Percentiles rank a stretch among this genome's conserved stretches.
Evolutionary conservation across 2,888 invertebrate species (phyloP).

Genomic region (Ethmia dodecea): DNA sequence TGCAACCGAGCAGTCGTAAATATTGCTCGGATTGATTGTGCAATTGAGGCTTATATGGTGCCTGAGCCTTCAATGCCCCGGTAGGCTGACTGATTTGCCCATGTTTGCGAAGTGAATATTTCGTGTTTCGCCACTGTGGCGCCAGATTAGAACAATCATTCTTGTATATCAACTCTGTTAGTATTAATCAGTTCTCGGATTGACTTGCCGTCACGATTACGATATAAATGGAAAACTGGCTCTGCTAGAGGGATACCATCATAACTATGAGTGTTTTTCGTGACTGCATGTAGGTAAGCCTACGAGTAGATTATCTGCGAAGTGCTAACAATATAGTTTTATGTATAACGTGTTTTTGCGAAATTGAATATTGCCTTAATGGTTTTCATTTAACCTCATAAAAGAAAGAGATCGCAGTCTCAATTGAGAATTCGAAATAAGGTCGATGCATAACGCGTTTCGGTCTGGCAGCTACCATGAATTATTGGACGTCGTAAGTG

Average conservation of each 20-base stretch:
- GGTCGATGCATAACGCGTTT: not conserved
- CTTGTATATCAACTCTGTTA: too few species aligned
- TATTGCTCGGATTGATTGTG: constrained; percentile 34
- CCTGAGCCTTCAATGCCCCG: constrained; percentile 12
- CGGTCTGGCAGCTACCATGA: constrained; percentile 4
- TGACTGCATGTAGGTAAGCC: too few species aligned
- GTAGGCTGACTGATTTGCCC: constrained; percentile 18
- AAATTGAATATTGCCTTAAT: too few species aligned
- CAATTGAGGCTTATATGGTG: constrained; percentile 25
- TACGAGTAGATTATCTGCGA: too few species aligned
- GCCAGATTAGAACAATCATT: constrained; percentile 13
- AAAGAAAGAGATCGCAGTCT: constrained; percentile 5
- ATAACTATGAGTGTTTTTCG: too few species aligned
- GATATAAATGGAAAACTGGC: too few species aligned
- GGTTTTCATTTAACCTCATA: constrained; percentile 4
- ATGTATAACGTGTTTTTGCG: too few species aligned
- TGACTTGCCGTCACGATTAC: too few species aligned
- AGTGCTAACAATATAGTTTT: too few species aligned
- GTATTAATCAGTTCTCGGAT: too few species aligned
- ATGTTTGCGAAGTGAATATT: constrained; percentile 24
- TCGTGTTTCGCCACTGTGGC: constrained; percentile 29
- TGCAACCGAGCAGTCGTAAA: constrained; percentile 21
- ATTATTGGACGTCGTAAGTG: constrained; percentile 4
- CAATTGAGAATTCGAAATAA: constrained; percentile 3
- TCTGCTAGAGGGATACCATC: too few species aligned